Conservation (phyloP, 2,888 invertebrate genomes). For the Drosophila demipolita region DNA sequence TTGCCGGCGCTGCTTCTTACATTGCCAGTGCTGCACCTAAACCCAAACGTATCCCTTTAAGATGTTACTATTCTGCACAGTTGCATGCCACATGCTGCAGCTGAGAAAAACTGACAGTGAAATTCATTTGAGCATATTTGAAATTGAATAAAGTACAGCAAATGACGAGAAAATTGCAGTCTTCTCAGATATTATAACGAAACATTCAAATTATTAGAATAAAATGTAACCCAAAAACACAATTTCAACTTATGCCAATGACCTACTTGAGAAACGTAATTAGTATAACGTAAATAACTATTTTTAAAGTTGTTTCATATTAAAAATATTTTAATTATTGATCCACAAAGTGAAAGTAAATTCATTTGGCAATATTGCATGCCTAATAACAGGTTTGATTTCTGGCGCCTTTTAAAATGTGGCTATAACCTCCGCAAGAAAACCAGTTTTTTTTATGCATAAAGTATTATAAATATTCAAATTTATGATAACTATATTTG, state of each 20-base stretch:
- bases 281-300: background rate
- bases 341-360: background rate
- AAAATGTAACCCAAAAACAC: background rate
- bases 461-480: background rate
- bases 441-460: background rate
- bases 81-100: background rate
- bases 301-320: background rate
- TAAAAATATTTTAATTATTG: background rate
- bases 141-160: slow-evolving; percentile 31
- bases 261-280: background rate
- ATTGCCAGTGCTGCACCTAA: slow-evolving; percentile 16
- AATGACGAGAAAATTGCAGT: background rate
- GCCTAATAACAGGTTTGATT: background rate
- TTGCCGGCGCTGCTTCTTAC: slow-evolving; percentile 31
- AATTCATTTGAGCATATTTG: slow-evolving; percentile 36
- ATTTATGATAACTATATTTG: background rate
- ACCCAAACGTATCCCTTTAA: slow-evolving; percentile 35
- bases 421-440: background rate
- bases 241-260: background rate
- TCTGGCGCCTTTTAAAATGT: no score
- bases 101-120: slow-evolving; percentile 6
- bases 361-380: background rate
- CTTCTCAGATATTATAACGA: background rate
- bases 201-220: background rate
- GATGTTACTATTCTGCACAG: slow-evolving; percentile 3